Evolutionary conservation across 2,797 vertebrate genomes (phyloP).

Genomic region (Sebastes oblongus): DNA sequence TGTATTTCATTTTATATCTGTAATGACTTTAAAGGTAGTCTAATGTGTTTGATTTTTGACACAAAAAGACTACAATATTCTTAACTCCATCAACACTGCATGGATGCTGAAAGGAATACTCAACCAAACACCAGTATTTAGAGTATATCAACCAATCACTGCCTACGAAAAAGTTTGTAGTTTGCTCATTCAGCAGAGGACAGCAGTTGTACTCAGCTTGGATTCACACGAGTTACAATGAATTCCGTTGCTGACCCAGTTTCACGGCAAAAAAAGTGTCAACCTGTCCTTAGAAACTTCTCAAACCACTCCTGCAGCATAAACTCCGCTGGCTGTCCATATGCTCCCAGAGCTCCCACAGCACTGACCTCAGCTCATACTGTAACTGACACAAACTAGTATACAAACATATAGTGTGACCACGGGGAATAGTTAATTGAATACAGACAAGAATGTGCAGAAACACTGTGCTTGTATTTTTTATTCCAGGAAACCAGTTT

Average conservation of each 20-base stretch:
- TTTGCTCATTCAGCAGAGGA: neutral
- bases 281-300: neutral
- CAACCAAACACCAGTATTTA: neutral
- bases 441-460: neutral
- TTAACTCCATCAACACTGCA: neutral
- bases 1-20: neutral
- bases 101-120: neutral
- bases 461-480: neutral
- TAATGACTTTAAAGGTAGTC: neutral
- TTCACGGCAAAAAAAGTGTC: neutral
- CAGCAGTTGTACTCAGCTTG: neutral
- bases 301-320: neutral
- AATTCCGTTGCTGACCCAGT: neutral
- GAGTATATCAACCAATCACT: neutral
- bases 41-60: too few species aligned
- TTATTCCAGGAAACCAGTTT: neutral
- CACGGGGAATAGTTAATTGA: neutral
- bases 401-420: neutral
- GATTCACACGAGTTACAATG: neutral
- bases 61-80: too few species aligned
- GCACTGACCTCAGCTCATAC: neutral
- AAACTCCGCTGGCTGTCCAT: neutral
- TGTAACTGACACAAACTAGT: neutral
- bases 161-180: neutral
- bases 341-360: neutral